Conservation (phyloP, 2,888 invertebrate species). For the Dicycla oo region DNA sequence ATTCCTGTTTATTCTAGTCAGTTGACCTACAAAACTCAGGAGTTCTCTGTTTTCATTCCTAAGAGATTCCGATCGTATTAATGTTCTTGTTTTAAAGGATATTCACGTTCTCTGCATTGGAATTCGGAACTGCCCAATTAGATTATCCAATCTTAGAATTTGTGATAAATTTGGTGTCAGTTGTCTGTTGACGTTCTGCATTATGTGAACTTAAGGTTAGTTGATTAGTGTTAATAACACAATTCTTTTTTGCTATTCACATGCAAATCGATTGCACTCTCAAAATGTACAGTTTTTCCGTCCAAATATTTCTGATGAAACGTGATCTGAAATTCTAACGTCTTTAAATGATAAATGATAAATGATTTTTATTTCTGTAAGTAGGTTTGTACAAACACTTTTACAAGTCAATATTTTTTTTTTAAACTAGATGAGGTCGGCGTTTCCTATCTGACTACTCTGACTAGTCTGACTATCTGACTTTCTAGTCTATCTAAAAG, state of each 20-base stretch:
- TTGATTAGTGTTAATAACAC: background rate
- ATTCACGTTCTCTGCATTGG: slow-evolving; percentile 41
- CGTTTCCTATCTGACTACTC: no score
- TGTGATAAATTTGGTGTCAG: slow-evolving; percentile 4
- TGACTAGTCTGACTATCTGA: no score
- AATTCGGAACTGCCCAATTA: slow-evolving; percentile 35
- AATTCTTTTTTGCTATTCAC: background rate
- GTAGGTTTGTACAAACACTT: no score
- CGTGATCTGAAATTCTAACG: no score
- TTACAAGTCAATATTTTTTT: no score
- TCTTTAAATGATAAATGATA: no score
- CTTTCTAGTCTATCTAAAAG: background rate
- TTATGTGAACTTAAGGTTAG: background rate
- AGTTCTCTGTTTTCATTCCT: slow-evolving; percentile 60
- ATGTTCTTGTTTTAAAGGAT: slow-evolving; percentile 46
- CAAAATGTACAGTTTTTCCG: no score
- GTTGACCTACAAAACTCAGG: slow-evolving; percentile 63
- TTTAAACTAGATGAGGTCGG: no score
- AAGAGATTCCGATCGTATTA: slow-evolving; percentile 54
- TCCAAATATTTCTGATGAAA: no score
- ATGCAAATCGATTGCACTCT: no score
- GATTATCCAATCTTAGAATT: slow-evolving; percentile 13
- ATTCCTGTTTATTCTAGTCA: slow-evolving; percentile 62
- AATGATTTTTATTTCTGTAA: no score
- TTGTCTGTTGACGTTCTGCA: slow-evolving; percentile 8